Evolutionary conservation across 2,797 vertebrate species (phyloP).

Genomic region (Tiaroga cobitis): DNA sequence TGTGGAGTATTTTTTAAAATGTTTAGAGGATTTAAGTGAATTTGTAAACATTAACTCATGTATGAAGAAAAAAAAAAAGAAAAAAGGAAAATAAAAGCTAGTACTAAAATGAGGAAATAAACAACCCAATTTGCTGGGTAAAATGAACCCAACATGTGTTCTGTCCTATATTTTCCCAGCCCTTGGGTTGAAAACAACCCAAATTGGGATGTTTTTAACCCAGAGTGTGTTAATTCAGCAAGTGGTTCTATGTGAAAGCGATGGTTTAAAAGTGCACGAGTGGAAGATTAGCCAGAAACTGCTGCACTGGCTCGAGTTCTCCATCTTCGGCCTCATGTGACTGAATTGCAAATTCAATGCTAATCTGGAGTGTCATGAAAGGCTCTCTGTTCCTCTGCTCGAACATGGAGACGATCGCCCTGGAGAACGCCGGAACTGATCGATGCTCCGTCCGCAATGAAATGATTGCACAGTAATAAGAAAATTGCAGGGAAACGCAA

Average conservation of each 20-base stretch:
- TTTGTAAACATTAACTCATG: too few species aligned
- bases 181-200: too few species aligned
- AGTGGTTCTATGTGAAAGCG: background rate
- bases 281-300: slow-evolving; percentile 15
- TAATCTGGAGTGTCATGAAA: slow-evolving; percentile 56
- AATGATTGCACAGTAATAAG: slow-evolving; percentile 14
- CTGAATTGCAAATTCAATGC: slow-evolving; percentile 58
- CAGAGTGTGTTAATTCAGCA: background rate
- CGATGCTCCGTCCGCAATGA: slow-evolving; percentile 10
- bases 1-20: too few species aligned
- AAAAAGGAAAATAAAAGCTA: too few species aligned
- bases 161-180: too few species aligned
- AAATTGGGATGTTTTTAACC: too few species aligned
- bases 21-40: too few species aligned
- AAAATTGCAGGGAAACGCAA: slow-evolving; percentile 34
- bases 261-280: slow-evolving; percentile 4
- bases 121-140: too few species aligned
- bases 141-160: too few species aligned
- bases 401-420: slow-evolving; percentile 8
- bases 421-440: slow-evolving; percentile 36
- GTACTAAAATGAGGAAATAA: too few species aligned
- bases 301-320: slow-evolving; percentile 18
- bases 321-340: slow-evolving; percentile 48
- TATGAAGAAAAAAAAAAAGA: too few species aligned
- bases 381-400: slow-evolving; percentile 45